Evolutionary conservation across 2,888 invertebrate genomes (phyloP).

Genomic region (Drosophila sordidapex): DNA sequence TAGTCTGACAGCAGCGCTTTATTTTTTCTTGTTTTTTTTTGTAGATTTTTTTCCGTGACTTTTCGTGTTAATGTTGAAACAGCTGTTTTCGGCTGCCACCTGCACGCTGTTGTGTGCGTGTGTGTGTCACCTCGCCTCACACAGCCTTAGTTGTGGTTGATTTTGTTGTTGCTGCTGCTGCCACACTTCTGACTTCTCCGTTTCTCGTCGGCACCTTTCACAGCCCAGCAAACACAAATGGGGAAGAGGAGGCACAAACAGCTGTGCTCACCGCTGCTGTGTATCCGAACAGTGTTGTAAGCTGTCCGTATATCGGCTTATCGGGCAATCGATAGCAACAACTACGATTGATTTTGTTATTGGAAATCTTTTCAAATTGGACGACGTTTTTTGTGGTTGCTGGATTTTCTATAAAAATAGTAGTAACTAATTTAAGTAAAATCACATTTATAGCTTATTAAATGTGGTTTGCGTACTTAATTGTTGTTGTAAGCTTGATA

Average conservation of each 20-base stretch:
- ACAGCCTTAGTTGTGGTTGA: conserved; percentile 24
- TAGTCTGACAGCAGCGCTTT: conserved; percentile 38
- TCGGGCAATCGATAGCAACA: conserved; percentile 57
- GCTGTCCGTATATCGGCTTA: conserved; percentile 39
- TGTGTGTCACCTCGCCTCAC: conserved; percentile 63
- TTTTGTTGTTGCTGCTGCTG: conserved; percentile 31
- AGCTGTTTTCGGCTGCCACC: conserved; percentile 70
- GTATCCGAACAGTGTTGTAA: conserved; percentile 58
- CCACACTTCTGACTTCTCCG: conserved; percentile 39
- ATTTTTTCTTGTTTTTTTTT: conserved; percentile 13
- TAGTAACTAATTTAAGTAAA: conserved; percentile 51
- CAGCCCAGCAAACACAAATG: conserved; percentile 46
- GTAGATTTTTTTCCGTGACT: conserved; percentile 38
- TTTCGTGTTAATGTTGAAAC: conserved; percentile 63
- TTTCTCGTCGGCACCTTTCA: conserved; percentile 41
- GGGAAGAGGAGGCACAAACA: conserved; percentile 49
- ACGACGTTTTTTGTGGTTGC: conserved; percentile 29
- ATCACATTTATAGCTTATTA: conserved; percentile 41
- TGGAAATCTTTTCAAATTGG: conserved; percentile 39
- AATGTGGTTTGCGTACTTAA: conserved; percentile 42
- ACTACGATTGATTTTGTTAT: conserved; percentile 2
- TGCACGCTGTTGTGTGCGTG: conserved; percentile 44
- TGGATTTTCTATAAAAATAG: conserved; percentile 61
- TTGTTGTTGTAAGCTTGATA: conserved; percentile 22
- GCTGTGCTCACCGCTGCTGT: conserved; percentile 50